Conservation (phyloP, 2,888 invertebrate species). For the Chironomus riparius region DNA sequence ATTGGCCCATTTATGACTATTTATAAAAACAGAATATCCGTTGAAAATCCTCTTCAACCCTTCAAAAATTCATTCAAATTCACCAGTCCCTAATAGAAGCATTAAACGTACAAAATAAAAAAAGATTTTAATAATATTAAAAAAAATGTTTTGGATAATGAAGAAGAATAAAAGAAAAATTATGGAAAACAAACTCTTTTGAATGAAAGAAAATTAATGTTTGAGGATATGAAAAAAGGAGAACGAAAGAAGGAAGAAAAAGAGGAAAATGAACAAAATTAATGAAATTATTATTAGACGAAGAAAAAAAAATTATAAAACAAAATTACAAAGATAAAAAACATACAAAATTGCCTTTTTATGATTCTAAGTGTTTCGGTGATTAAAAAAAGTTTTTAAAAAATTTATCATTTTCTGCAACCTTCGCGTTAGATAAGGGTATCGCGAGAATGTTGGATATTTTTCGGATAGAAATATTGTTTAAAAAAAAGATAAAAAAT, state of each 20-base stretch:
- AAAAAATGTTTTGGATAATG: constrained; percentile 8
- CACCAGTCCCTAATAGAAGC: background rate
- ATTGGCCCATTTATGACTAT: too few species aligned
- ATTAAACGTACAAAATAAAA: constrained; percentile 23
- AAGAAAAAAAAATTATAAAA: background rate
- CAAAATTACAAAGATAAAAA: background rate
- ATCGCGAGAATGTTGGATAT: constrained; percentile 1
- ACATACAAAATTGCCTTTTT: constrained; percentile 26
- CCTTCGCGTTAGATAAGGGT: background rate
- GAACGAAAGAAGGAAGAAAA: background rate
- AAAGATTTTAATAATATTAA: background rate
- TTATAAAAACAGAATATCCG: too few species aligned
- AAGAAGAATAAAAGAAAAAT: too few species aligned
- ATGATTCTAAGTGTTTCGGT: constrained; percentile 27
- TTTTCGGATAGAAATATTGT: constrained; percentile 6
- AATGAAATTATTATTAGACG: background rate
- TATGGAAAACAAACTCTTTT: constrained; percentile 15
- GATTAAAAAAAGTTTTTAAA: constrained; percentile 11
- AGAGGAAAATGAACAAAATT: constrained; percentile 3
- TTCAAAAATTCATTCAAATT: too few species aligned
- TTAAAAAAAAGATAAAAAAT: background rate
- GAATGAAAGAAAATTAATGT: constrained; percentile 1
- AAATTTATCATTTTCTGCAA: constrained; percentile 22
- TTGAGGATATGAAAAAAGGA: background rate
- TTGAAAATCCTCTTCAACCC: too few species aligned